Percentiles rank a stretch among this genome's conserved stretches.
These are phyloP conservation scores for Gryon sp. DNA, from an alignment of 1,140 invertebrate genomes.

Conservation along the genomic window DNA sequence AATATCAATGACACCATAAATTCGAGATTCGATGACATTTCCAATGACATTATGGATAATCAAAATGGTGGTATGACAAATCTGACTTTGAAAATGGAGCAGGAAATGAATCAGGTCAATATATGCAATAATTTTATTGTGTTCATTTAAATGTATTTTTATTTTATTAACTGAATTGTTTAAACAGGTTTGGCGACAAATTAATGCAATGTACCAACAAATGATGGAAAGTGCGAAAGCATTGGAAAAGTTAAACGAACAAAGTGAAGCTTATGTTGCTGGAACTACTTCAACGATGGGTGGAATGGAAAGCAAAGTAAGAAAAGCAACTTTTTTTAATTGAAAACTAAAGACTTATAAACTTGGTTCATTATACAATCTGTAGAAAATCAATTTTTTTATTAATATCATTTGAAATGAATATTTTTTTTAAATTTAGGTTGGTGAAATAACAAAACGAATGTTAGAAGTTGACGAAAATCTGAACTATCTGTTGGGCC, in stretches of 20 bases:
- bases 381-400: too few species aligned
- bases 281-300: conserved; percentile 90
- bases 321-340: background rate
- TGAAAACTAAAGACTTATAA: too few species aligned
- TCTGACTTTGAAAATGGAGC: conserved; percentile 87
- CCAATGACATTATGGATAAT: conserved; percentile 85
- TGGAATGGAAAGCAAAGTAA: conserved; percentile 88
- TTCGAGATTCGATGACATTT: conserved; percentile 85
- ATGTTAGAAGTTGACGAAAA: conserved; percentile 91
- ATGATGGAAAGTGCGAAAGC: conserved; percentile 87
- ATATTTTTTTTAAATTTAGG: conserved; percentile 74
- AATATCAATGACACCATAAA: conserved; percentile 85
- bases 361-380: too few species aligned
- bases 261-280: conserved; percentile 90
- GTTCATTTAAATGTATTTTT: background rate
- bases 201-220: conserved; percentile 92
- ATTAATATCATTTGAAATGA: background rate
- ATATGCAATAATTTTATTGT: background rate
- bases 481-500: conserved; percentile 90
- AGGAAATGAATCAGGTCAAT: conserved; percentile 86
- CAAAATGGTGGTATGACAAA: conserved; percentile 87
- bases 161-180: conserved; percentile 1
- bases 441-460: conserved; percentile 87
- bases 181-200: conserved; percentile 88
- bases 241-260: conserved; percentile 87